Evolutionary conservation across 2,888 invertebrate genomes (phyloP).

Genomic region (Mantis religiosa): DNA sequence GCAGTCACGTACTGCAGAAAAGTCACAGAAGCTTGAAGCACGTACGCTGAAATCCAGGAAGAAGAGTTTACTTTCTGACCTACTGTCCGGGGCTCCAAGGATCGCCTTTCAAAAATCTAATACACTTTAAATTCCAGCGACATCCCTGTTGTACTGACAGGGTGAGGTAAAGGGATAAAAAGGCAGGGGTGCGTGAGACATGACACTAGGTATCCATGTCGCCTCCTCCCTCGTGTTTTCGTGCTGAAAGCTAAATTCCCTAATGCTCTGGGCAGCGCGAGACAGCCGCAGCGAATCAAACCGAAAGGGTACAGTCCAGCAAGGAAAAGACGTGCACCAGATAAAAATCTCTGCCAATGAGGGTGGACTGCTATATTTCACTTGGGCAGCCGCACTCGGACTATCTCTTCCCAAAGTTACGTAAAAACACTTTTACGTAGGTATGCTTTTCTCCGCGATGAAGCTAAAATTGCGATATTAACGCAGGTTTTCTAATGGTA

Average conservation of each 20-base stretch:
- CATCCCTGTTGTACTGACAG: not conserved
- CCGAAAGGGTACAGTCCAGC: not conserved
- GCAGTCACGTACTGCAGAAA: too few species aligned
- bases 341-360: not conserved
- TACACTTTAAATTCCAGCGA: not conserved
- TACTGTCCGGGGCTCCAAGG: not conserved
- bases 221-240: not conserved
- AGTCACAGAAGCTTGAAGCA: too few species aligned
- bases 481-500: too few species aligned
- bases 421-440: not conserved
- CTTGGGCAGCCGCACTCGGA: not conserved
- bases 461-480: too few species aligned
- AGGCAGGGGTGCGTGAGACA: not conserved
- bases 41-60: not conserved
- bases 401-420: not conserved
- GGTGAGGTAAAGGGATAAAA: not conserved
- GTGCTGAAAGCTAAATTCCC: not conserved
- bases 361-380: not conserved
- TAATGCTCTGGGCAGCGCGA: not conserved
- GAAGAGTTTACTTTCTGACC: not conserved
- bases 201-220: not conserved
- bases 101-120: not conserved
- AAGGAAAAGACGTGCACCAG: not conserved
- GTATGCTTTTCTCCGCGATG: not conserved
- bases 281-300: not conserved